Evolutionary conservation across 2,113 vertebrate species (phyloP).

Genomic region (Garra rufa): DNA sequence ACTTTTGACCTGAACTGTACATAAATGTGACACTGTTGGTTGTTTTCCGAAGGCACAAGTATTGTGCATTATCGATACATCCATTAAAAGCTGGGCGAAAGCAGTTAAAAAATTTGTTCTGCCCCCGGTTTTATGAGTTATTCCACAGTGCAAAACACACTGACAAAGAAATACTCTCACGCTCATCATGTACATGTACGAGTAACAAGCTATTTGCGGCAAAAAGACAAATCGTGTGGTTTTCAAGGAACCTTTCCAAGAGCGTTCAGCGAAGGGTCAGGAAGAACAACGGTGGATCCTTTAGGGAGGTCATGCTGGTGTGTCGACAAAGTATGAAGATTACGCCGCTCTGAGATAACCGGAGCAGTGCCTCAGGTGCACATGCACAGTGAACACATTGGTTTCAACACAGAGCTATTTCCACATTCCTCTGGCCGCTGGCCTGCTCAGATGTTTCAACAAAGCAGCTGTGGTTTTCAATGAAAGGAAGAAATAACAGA

Average conservation of each 20-base stretch:
- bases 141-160: slow-evolving; percentile 7
- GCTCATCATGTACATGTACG: neutral
- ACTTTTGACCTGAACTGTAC: no score
- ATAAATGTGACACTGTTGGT: no score
- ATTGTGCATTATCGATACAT: neutral
- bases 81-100: neutral
- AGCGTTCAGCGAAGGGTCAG: slow-evolving; percentile 46
- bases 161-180: neutral
- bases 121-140: neutral
- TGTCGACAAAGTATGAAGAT: slow-evolving; percentile 56
- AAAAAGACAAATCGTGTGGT: slow-evolving; percentile 42
- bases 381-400: slow-evolving; percentile 35
- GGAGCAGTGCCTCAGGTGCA: slow-evolving; percentile 44
- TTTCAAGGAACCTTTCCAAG: slow-evolving; percentile 52
- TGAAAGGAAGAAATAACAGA: slow-evolving; percentile 29
- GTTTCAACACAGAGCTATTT: slow-evolving; percentile 40
- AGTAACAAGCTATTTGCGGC: slow-evolving; percentile 46
- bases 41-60: no score
- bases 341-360: slow-evolving; percentile 50
- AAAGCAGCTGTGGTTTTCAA: slow-evolving; percentile 40
- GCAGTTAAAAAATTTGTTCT: neutral
- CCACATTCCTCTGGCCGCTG: slow-evolving; percentile 47
- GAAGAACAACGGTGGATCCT: slow-evolving; percentile 41
- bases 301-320: slow-evolving; percentile 49
- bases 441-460: slow-evolving; percentile 35